Base-by-base conservation (phyloP, 2,888 invertebrate genomes). In the Andricus quercusramuli region DNA sequence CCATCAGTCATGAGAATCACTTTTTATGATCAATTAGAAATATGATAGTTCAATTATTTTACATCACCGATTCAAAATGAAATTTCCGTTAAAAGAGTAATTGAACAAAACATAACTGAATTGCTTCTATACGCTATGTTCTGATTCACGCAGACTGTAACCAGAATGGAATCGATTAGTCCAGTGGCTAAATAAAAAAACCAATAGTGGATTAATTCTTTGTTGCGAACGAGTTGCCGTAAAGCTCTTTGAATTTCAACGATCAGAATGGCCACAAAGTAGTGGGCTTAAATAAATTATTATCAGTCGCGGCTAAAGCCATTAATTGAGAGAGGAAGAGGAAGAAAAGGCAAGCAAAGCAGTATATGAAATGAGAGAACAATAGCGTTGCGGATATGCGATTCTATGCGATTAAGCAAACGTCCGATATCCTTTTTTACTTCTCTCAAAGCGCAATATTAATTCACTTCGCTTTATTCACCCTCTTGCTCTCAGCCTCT, bases 261-360 rank as follows among this genome's bases (percentile, higher is more conserved):
- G 81, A 86, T 86, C 83, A 83, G 82, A 74, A 56, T 84, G 84
- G 80, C 85, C 85, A 85, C 88, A 88, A 88, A 85, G 85, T 86
- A 78, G 83, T 84, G 88, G 86, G 89, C 87, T 89, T 89, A 89
- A 90, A 90, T 90, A 88, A 90, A 90, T 90, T 88, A 90, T 89
- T 88, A 90, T 89, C 89, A 89, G 89, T 89, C 88, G 86, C 83
- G 85, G 85, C 88, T 89, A 90, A 88, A 90, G 89, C 87, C 83
- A 64, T 47, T 37, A 66, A 25, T 37, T 17, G 15, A 66, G 77
- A 76, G 67, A 64, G 78, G 56, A 80, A 67, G 74, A 59, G 79
- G 79, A 77, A 67, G 76, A 68, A 77, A 65, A 77, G 78, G 74
- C 70, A 79, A 67, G 78, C 15, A 81, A 47, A 62, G 80, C 78